Conservation (phyloP, 2,797 vertebrate species). For the Prionace glauca region DNA sequence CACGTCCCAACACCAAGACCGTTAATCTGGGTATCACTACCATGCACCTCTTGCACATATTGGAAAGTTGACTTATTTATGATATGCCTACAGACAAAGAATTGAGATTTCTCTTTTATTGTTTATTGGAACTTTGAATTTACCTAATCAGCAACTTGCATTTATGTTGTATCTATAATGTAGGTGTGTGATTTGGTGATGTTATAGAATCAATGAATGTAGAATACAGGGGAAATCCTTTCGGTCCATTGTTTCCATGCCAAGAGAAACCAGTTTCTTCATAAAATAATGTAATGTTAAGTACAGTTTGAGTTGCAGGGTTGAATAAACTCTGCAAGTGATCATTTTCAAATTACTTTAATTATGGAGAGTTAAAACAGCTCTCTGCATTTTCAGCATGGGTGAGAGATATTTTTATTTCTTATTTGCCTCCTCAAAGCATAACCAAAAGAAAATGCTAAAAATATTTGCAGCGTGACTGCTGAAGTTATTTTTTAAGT, state of each 20-base stretch:
- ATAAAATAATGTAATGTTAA: neutral
- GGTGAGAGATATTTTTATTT: neutral
- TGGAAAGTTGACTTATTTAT: neutral
- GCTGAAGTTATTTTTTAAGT: neutral
- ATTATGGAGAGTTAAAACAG: neutral
- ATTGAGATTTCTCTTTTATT: neutral
- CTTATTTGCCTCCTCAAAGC: neutral
- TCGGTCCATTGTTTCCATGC: neutral
- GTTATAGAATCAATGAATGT: neutral
- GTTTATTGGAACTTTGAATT: neutral
- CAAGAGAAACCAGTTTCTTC: neutral
- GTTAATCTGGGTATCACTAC: neutral
- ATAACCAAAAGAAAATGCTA: neutral
- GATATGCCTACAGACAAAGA: neutral
- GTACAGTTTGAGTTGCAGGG: neutral
- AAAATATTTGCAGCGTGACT: neutral
- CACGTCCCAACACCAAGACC: neutral
- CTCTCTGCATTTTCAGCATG: neutral
- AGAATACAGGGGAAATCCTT: neutral
- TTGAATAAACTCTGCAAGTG: neutral
- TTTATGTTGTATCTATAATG: neutral
- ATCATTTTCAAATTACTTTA: conserved; percentile 24
- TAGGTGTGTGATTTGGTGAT: neutral
- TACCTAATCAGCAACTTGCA: neutral
- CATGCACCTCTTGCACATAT: neutral